phyloP scores from a whole-genome alignment of 1,140 invertebrate genomes.

The Phthorimaea operculella region DNA sequence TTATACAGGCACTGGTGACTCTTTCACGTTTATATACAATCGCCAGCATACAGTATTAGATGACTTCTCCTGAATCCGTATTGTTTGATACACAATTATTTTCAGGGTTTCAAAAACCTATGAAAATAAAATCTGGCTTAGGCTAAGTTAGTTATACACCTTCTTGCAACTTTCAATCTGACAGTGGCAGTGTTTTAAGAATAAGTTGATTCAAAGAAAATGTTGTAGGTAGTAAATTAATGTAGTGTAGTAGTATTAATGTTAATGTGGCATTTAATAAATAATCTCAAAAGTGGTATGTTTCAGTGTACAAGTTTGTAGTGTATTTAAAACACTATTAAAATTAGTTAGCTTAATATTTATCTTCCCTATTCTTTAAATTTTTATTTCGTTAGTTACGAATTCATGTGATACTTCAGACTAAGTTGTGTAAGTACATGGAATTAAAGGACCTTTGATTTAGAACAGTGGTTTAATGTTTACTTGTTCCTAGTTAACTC shows the following conservation, averaged over 20 bases:
- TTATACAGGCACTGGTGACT: no score
- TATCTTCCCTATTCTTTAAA: constrained; percentile 27
- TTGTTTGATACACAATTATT: no score
- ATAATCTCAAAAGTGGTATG: constrained; percentile 36
- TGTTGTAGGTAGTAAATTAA: constrained; percentile 35
- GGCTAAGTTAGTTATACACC: no score
- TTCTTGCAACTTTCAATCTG: no score
- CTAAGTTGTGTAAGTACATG: constrained; percentile 55
- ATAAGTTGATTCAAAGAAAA: constrained; percentile 8
- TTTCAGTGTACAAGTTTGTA: constrained; percentile 36
- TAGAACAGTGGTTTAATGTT: constrained; percentile 13
- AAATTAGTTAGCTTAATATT: constrained; percentile 37
- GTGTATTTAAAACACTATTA: constrained; percentile 25
- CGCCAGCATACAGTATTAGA: no score
- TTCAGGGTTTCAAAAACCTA: no score
- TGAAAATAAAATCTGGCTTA: no score
- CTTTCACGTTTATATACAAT: no score
- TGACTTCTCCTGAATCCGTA: no score
- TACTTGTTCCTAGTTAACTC: not conserved
- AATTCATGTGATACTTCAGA: constrained; percentile 59
- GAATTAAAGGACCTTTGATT: constrained; percentile 47
- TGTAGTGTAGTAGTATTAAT: constrained; percentile 31
- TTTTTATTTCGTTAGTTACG: constrained; percentile 37
- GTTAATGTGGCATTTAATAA: constrained; percentile 50
- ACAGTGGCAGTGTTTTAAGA: no score